Evolutionary conservation across 2,113 vertebrate genomes (phyloP).

Genomic region (Corydoras sp.): DNA sequence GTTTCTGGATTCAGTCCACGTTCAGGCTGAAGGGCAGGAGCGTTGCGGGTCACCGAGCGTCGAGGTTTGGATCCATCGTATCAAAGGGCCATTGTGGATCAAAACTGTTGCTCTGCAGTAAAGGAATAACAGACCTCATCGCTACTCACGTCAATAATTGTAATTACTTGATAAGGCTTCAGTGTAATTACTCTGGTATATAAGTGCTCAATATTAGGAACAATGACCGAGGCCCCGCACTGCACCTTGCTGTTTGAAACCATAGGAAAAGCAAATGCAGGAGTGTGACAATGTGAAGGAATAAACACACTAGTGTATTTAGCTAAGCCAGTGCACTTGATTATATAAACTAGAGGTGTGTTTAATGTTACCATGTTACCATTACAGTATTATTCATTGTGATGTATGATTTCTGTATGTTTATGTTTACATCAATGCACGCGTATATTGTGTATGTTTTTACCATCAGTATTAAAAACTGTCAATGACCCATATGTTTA

Average conservation of each 20-base stretch:
- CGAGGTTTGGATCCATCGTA: neutral
- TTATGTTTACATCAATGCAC: slow-evolving; percentile 44
- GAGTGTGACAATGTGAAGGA: slow-evolving; percentile 12
- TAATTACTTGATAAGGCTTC: no score
- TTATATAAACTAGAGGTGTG: slow-evolving; percentile 2
- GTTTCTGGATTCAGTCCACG: no score
- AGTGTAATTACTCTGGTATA: no score
- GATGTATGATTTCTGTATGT: slow-evolving; percentile 37
- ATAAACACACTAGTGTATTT: neutral
- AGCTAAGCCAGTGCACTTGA: slow-evolving; percentile 25
- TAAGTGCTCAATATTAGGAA: slow-evolving; percentile 6
- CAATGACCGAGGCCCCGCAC: neutral
- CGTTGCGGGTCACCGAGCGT: neutral
- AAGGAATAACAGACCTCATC: neutral
- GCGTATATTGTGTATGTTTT: slow-evolving; percentile 47
- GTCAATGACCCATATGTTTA: slow-evolving; percentile 92
- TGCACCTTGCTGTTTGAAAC: slow-evolving; percentile 3
- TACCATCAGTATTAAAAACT: slow-evolving; percentile 82
- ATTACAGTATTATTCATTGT: slow-evolving; percentile 45
- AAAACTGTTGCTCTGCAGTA: neutral
- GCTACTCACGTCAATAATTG: no score
- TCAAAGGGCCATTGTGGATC: slow-evolving; percentile 5
- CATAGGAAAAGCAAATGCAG: neutral
- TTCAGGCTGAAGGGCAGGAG: no score
- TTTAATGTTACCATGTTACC: slow-evolving; percentile 17